phyloP scores from a whole-genome alignment of 2,888 invertebrate genomes.

The Apotomis betuletana region DNA sequence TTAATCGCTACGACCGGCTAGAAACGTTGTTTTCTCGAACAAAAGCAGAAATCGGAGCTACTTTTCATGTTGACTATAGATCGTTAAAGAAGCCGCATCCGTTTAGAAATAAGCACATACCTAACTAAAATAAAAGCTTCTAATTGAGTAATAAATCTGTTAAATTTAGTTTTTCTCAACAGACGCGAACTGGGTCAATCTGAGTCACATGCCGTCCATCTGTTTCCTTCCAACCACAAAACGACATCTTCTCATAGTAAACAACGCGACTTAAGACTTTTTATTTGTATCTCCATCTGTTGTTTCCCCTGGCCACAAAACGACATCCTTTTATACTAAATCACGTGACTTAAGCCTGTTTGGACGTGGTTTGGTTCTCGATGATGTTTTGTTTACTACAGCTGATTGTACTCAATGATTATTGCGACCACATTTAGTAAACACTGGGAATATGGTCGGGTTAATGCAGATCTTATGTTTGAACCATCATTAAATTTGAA shows the following conservation, averaged over 20 bases:
- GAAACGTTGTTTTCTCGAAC: too few species aligned
- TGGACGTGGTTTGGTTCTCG: neutral
- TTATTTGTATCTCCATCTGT: too few species aligned
- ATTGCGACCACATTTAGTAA: slow-evolving; percentile 23
- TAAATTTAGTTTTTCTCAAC: neutral
- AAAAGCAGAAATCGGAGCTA: too few species aligned
- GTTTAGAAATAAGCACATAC: too few species aligned
- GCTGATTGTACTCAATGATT: slow-evolving; percentile 11
- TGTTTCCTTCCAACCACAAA: neutral
- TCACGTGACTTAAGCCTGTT: neutral
- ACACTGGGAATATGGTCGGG: slow-evolving; percentile 1
- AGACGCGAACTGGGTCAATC: neutral
- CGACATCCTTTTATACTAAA: neutral
- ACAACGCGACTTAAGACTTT: neutral
- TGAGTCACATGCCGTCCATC: neutral
- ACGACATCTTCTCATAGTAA: neutral
- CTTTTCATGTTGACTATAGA: too few species aligned
- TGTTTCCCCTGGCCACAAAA: neutral
- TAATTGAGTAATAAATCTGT: neutral
- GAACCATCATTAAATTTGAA: too few species aligned
- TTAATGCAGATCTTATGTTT: slow-evolving; percentile 8
- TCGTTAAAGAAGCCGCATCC: too few species aligned
- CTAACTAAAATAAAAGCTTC: neutral
- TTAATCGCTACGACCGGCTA: too few species aligned
- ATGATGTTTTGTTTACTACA: slow-evolving; percentile 15